Evolutionary conservation across 2,113 vertebrate genomes (phyloP).

Genomic region (Thermophis baileyi): DNA sequence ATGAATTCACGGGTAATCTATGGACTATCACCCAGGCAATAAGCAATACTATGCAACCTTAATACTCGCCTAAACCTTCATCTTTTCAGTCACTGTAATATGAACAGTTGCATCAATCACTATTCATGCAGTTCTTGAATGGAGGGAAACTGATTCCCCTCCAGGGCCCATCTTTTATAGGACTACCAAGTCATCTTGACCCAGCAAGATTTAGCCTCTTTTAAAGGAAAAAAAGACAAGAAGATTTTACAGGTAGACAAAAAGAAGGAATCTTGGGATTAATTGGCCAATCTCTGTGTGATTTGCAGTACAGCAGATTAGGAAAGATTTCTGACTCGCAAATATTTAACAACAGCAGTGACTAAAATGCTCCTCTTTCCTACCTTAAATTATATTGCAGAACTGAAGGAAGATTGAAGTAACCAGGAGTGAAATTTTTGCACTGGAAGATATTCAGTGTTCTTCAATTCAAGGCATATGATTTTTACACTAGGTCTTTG

Average conservation of each 20-base stretch:
- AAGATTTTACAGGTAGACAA: neutral
- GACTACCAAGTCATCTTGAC: neutral
- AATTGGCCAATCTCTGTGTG: neutral
- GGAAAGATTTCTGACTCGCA: neutral
- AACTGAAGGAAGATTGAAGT: neutral
- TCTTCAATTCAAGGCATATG: neutral
- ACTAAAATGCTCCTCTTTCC: neutral
- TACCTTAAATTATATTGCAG: neutral
- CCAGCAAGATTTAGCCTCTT: neutral
- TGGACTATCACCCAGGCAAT: neutral
- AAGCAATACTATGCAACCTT: neutral
- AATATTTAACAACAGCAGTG: neutral
- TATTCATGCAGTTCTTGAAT: neutral
- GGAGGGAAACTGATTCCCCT: neutral
- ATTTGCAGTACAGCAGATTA: neutral
- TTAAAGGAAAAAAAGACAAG: neutral
- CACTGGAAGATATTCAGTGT: neutral
- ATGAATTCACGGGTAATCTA: neutral
- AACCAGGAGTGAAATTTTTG: neutral
- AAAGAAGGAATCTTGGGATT: neutral
- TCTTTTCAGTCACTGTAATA: neutral
- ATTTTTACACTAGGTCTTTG: neutral
- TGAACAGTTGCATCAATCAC: neutral
- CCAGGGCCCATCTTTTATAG: neutral
- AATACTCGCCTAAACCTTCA: neutral